These are phyloP conservation scores for Ceyx cyanopectus DNA, from an alignment of 2,113 vertebrate species.

Conservation along the genomic window DNA sequence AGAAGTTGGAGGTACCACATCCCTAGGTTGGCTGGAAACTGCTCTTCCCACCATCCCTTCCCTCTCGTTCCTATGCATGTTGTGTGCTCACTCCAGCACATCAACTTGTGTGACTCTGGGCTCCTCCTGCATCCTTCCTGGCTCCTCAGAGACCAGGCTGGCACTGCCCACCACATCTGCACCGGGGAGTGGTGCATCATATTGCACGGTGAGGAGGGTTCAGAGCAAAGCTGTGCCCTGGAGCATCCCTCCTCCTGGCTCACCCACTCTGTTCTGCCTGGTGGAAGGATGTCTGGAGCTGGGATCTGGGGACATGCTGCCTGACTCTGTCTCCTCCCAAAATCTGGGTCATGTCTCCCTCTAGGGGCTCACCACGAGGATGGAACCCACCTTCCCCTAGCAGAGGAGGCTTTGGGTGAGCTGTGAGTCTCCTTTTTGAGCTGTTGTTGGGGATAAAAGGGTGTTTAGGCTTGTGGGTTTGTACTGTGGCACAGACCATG, in stretches of 20 bases:
- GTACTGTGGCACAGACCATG: rapidly evolving
- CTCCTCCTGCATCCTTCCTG: background rate
- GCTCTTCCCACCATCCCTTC: background rate
- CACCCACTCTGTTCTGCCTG: rapidly evolving
- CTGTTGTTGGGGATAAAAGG: rapidly evolving
- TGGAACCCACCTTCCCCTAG: background rate
- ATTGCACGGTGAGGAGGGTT: rapidly evolving
- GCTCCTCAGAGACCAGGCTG: rapidly evolving
- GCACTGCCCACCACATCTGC: rapidly evolving
- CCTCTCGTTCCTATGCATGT: rapidly evolving
- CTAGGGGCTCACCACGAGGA: conserved; percentile 37
- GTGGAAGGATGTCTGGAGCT: background rate
- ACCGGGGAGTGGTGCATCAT: background rate
- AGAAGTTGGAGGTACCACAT: rapidly evolving
- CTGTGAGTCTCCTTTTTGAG: rapidly evolving
- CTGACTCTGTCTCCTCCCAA: background rate
- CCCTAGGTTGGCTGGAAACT: rapidly evolving
- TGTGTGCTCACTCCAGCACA: rapidly evolving
- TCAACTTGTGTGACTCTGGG: rapidly evolving
- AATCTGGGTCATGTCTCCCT: conserved; percentile 63
- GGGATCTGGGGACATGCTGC: background rate
- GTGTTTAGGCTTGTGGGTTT: background rate
- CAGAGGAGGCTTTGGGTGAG: rapidly evolving
- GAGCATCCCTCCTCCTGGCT: background rate
- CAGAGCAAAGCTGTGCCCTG: rapidly evolving